Evolutionary conservation across 2,797 vertebrate species (phyloP).

Genomic region (Gastrophryne carolinensis): DNA sequence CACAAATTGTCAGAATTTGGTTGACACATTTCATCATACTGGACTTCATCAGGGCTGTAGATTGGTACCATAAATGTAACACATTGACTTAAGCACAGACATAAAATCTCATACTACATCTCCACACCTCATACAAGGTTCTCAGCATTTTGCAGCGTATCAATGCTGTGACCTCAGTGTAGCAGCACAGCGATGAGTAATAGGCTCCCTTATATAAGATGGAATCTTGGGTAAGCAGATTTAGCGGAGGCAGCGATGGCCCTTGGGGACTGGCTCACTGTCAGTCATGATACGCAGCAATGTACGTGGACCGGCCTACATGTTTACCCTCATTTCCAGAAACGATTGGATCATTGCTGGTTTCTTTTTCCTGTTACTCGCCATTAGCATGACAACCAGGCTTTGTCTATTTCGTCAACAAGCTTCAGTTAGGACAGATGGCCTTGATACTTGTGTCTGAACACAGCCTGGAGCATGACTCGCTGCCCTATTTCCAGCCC

Average conservation of each 20-base stretch:
- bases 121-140: no score
- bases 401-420: not conserved
- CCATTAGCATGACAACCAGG: not conserved
- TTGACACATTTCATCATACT: no score
- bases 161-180: not conserved
- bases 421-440: not conserved
- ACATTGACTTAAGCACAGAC: no score
- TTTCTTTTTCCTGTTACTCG: no score
- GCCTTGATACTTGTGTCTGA: not conserved
- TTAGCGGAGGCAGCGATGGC: not conserved
- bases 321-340: not conserved
- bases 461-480: not conserved
- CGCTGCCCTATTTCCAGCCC: no score
- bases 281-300: slow-evolving; percentile 4
- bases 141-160: not conserved
- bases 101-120: no score
- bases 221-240: not conserved
- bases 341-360: not conserved
- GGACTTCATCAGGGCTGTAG: no score
- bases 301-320: not conserved
- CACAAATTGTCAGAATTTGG: no score
- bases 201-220: not conserved
- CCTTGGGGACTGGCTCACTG: not conserved
- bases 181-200: not conserved
- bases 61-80: no score